Conservation (phyloP, 2,113 vertebrate species). For the Pandion haliaetus region DNA sequence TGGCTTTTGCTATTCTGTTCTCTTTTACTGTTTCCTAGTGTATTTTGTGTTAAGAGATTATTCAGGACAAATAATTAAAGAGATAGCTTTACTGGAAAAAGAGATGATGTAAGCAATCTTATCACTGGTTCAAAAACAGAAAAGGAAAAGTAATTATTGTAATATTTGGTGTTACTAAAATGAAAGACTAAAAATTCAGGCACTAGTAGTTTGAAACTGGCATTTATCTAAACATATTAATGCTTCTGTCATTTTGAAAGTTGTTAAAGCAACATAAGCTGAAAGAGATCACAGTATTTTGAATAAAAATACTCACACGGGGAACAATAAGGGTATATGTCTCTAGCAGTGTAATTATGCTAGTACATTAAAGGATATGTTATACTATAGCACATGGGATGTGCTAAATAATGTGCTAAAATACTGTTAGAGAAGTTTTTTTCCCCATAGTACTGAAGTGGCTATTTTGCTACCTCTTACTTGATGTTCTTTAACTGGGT, state of each 20-base stretch:
- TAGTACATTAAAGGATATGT: background rate
- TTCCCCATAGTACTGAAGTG: background rate
- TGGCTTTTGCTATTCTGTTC: background rate
- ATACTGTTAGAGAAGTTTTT: background rate
- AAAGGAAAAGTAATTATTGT: background rate
- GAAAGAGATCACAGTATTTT: background rate
- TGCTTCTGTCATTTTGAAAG: background rate
- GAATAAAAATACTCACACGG: background rate
- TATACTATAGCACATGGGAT: background rate
- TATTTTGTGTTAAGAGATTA: background rate
- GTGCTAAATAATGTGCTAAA: too few relatives aligned
- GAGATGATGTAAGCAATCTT: background rate
- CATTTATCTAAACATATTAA: background rate
- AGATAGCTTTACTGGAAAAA: background rate
- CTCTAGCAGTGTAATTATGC: background rate
- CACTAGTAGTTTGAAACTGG: background rate
- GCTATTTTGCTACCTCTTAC: background rate
- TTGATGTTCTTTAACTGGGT: background rate
- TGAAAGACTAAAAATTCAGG: background rate
- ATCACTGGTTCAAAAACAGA: background rate
- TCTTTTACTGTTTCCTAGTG: background rate
- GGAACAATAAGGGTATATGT: background rate
- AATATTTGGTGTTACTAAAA: background rate
- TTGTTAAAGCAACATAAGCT: background rate
- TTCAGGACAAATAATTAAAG: background rate